Evolutionary conservation across 2,888 invertebrate genomes (phyloP).

Genomic region (Lumbricus terrestris): DNA sequence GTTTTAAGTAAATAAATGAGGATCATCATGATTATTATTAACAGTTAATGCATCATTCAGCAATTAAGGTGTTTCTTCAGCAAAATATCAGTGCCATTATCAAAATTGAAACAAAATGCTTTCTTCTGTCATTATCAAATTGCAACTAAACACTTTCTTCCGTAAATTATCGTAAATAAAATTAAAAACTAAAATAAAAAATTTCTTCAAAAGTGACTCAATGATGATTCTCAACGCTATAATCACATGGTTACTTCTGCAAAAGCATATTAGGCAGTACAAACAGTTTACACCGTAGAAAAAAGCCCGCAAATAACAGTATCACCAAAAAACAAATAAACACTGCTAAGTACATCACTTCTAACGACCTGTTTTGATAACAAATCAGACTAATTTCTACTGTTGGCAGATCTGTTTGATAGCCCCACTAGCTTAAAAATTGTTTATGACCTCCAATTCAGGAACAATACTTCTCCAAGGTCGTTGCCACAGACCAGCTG

Average conservation of each 20-base stretch:
- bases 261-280: background rate
- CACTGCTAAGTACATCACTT: background rate
- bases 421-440: background rate
- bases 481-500: background rate
- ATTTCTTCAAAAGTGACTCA: background rate
- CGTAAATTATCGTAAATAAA: background rate
- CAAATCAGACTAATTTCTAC: too few species aligned
- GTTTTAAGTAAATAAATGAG: too few species aligned
- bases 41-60: too few species aligned
- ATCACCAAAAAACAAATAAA: background rate
- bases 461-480: slow-evolving; percentile 3
- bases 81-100: background rate
- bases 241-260: background rate
- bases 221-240: background rate
- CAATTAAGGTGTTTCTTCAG: too few species aligned
- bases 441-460: background rate
- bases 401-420: too few species aligned
- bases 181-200: too few species aligned
- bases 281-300: background rate
- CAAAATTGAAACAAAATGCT: background rate
- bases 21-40: too few species aligned
- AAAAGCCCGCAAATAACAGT: background rate
- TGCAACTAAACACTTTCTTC: background rate
- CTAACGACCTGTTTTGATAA: too few species aligned
- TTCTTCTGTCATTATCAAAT: background rate